Percentiles rank a stretch among this genome's conserved stretches.
Evolutionary conservation across 2,888 invertebrate species (phyloP).

Genomic region (Phragmatobia fuliginosa): DNA sequence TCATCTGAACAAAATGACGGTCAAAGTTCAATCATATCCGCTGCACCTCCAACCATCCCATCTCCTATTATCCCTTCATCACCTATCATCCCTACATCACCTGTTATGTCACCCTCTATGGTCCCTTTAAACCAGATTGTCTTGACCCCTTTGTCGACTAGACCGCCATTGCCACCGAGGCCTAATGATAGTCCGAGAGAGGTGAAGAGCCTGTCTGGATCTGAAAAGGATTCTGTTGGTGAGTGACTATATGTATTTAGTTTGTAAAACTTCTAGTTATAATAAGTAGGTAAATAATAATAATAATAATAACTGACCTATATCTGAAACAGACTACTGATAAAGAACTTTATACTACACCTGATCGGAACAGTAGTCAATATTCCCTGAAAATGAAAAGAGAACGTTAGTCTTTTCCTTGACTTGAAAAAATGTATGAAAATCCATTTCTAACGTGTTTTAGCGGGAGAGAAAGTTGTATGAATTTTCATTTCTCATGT

Average conservation of each 20-base stretch:
- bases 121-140: slow-evolving; percentile 54
- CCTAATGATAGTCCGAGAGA: slow-evolving; percentile 72
- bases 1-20: slow-evolving; percentile 82
- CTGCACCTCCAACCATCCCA: slow-evolving; percentile 56
- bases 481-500: too few relatives aligned
- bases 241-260: slow-evolving; percentile 38
- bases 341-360: too few relatives aligned
- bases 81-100: slow-evolving; percentile 40
- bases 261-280: background rate
- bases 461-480: too few relatives aligned
- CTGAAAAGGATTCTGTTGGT: slow-evolving; percentile 75
- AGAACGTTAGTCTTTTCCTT: too few relatives aligned
- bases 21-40: slow-evolving; percentile 79
- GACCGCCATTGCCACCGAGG: slow-evolving; percentile 76
- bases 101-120: slow-evolving; percentile 29
- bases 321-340: too few relatives aligned
- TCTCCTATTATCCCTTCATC: slow-evolving; percentile 54
- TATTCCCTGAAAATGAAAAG: too few relatives aligned
- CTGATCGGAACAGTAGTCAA: too few relatives aligned
- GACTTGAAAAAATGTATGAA: too few relatives aligned
- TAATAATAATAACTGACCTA: too few relatives aligned
- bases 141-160: slow-evolving; percentile 66
- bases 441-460: too few relatives aligned
- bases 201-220: slow-evolving; percentile 61
- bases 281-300: background rate